phyloP scores from a whole-genome alignment of 2,113 vertebrate species.

The Arothron firmamentum region DNA sequence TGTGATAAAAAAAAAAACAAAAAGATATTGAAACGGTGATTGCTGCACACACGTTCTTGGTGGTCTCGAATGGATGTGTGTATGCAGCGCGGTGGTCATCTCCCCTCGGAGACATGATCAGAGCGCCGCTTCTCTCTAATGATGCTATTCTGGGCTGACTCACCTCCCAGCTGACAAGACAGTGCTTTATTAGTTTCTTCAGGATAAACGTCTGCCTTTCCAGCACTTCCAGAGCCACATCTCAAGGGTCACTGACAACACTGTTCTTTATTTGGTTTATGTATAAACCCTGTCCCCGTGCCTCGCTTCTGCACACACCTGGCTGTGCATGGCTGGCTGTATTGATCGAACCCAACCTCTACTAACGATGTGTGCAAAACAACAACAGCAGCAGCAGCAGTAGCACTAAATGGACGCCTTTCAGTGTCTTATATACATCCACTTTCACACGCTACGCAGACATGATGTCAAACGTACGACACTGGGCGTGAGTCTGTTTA shows the following conservation, averaged over 20 bases:
- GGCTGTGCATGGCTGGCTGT: slow-evolving; percentile 49
- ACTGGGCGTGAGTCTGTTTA: no score
- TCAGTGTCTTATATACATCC: background rate
- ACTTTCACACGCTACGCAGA: slow-evolving; percentile 1
- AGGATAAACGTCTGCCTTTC: slow-evolving; percentile 73
- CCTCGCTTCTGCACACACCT: slow-evolving; percentile 58
- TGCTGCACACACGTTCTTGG: slow-evolving; percentile 5
- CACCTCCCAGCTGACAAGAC: slow-evolving; percentile 68
- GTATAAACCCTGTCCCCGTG: slow-evolving; percentile 64
- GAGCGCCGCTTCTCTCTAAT: slow-evolving; percentile 65
- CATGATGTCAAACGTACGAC: slow-evolving; percentile 1
- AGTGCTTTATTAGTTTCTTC: slow-evolving; percentile 75
- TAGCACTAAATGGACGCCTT: background rate
- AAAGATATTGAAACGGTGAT: slow-evolving; percentile 22
- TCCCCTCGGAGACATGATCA: slow-evolving; percentile 64
- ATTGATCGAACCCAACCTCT: slow-evolving; percentile 43
- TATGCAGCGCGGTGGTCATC: slow-evolving; percentile 46
- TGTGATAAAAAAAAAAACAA: background rate
- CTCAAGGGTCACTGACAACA: slow-evolving; percentile 65
- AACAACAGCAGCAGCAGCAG: background rate
- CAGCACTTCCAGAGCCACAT: slow-evolving; percentile 61
- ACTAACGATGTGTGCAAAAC: slow-evolving; percentile 14
- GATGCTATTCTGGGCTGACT: slow-evolving; percentile 68
- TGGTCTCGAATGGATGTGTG: slow-evolving; percentile 42
- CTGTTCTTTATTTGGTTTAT: slow-evolving; percentile 66